Evolutionary conservation across 2,113 vertebrate genomes (phyloP).

Genomic region (Cebidichthys violaceus): DNA sequence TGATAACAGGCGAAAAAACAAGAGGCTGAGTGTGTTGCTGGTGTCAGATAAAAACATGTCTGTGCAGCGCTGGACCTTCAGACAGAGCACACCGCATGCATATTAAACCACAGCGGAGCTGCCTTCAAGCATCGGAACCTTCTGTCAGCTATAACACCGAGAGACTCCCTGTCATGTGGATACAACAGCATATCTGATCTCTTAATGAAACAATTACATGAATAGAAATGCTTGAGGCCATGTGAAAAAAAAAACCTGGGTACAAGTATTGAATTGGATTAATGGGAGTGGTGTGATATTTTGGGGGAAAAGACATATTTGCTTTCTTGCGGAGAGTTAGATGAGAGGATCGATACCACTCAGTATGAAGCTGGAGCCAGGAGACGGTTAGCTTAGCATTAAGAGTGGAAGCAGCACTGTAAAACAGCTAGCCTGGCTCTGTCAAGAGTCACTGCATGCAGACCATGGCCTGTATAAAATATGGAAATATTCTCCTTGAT

Average conservation of each 20-base stretch:
- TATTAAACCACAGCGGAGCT: slow-evolving; percentile 32
- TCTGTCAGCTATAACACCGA: not conserved
- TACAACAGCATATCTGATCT: not conserved
- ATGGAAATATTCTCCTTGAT: too few species aligned
- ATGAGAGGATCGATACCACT: not conserved
- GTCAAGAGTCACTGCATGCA: too few species aligned
- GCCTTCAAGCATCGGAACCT: not conserved
- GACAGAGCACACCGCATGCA: slow-evolving; percentile 12
- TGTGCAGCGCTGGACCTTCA: slow-evolving; percentile 20
- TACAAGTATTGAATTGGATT: not conserved
- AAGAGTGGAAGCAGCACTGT: not conserved
- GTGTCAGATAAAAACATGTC: slow-evolving; percentile 42
- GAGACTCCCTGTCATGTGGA: not conserved
- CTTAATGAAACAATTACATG: not conserved
- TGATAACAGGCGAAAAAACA: slow-evolving; percentile 7
- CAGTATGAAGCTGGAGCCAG: not conserved
- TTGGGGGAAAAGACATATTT: not conserved
- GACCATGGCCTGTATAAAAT: too few species aligned
- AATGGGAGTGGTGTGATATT: not conserved
- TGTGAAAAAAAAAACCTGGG: not conserved
- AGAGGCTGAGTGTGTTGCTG: not conserved
- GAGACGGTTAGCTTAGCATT: not conserved
- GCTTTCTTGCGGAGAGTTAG: not conserved
- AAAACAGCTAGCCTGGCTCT: not conserved
- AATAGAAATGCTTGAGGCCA: too few species aligned